Conservation (phyloP, 2,797 vertebrate genomes). For the Oreochromis grahami region DNA sequence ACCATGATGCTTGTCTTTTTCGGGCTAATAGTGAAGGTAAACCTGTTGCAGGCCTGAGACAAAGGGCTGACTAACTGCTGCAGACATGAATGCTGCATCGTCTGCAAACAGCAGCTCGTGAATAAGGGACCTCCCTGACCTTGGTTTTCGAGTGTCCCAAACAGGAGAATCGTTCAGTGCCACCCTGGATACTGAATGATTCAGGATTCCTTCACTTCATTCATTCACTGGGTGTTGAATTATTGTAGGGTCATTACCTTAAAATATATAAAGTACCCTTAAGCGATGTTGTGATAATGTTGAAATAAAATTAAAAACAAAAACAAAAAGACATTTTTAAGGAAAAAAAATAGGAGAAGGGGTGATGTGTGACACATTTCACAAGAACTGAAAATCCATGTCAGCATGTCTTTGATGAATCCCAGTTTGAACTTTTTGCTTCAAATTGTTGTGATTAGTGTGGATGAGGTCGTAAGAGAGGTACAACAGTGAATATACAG, state of each 20-base stretch:
- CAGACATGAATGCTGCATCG: not conserved
- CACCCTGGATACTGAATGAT: no score
- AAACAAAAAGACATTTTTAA: not conserved
- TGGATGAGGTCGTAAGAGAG: not conserved
- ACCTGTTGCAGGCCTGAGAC: not conserved
- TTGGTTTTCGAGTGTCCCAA: not conserved
- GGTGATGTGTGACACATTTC: not conserved
- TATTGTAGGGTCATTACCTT: not conserved
- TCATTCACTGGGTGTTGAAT: not conserved
- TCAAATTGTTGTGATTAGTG: not conserved
- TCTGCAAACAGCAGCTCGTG: not conserved
- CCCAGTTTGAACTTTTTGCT: not conserved
- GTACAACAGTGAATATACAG: accelerated
- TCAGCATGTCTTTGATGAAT: not conserved
- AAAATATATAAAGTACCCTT: not conserved
- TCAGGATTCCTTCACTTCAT: not conserved
- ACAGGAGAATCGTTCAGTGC: not conserved
- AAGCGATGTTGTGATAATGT: not conserved
- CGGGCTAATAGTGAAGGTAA: not conserved
- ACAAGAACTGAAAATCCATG: not conserved
- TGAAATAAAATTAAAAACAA: not conserved
- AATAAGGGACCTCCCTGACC: not conserved
- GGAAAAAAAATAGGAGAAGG: not conserved
- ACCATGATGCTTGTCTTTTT: not conserved
- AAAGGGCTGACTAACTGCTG: not conserved